Conservation (phyloP, 2,113 vertebrate genomes). For the Barnardius zonarius region DNA sequence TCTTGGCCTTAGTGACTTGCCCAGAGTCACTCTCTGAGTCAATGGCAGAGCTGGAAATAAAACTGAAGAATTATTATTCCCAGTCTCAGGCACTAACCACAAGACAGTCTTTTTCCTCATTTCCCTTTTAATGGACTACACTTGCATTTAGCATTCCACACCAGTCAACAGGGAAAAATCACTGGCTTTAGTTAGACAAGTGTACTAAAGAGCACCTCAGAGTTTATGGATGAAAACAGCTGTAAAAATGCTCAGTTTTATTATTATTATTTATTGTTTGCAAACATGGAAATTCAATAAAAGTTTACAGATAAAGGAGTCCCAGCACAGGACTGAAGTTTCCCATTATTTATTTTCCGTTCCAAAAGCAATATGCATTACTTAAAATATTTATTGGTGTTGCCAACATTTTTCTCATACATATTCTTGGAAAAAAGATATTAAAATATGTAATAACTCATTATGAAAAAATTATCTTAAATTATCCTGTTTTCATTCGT, state of each 20-base stretch:
- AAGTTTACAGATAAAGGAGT: constrained; percentile 28
- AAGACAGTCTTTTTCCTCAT: constrained; percentile 35
- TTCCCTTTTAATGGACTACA: constrained; percentile 53
- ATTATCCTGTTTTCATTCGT: background rate
- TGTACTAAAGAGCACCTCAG: background rate
- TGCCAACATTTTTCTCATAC: background rate
- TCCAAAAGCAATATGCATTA: background rate
- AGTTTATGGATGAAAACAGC: constrained; percentile 45
- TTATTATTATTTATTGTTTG: constrained; percentile 64
- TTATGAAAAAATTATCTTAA: background rate
- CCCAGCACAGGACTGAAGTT: background rate
- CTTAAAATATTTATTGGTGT: background rate
- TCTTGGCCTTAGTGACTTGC: background rate
- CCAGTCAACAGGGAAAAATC: constrained; percentile 30
- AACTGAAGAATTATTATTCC: constrained; percentile 43
- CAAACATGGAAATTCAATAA: constrained; percentile 22
- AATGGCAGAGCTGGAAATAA: constrained; percentile 27
- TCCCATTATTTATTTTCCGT: constrained; percentile 16
- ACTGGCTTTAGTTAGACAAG: constrained; percentile 16
- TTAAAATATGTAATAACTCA: background rate
- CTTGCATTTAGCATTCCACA: constrained; percentile 41
- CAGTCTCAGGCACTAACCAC: constrained; percentile 10
- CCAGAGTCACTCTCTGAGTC: background rate
- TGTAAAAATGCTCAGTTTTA: constrained; percentile 49
- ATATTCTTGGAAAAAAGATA: background rate